Conservation (phyloP, 2,797 vertebrate species). For the Amphiprion clarkii region DNA sequence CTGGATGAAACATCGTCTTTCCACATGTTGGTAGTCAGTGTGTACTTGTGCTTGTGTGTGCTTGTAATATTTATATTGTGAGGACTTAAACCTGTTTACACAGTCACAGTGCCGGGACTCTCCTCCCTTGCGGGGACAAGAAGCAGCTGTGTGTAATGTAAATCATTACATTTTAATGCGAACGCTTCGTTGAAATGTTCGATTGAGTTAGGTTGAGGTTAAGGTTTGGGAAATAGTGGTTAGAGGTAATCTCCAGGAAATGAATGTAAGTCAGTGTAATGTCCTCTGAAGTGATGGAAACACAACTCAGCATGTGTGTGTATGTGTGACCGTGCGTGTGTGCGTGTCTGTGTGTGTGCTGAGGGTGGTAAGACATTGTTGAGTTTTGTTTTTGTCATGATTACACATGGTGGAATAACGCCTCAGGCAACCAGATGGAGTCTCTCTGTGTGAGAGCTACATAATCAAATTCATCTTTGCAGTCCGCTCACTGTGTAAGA, state of each 20-base stretch:
- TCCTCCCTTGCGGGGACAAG: too few relatives aligned
- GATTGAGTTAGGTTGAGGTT: background rate
- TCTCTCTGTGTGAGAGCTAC: slow-evolving; percentile 63
- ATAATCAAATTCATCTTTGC: slow-evolving; percentile 59
- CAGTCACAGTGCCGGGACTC: too few relatives aligned
- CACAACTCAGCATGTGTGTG: background rate
- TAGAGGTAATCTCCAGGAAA: background rate
- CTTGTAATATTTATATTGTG: slow-evolving; percentile 1
- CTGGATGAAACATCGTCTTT: slow-evolving; percentile 57
- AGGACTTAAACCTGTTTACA: background rate
- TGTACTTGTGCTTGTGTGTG: slow-evolving; percentile 8
- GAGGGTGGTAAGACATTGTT: slow-evolving; percentile 51
- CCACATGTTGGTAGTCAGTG: slow-evolving; percentile 25
- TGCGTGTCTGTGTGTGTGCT: slow-evolving; percentile 30
- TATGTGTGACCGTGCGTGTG: slow-evolving; percentile 6
- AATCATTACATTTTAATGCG: background rate
- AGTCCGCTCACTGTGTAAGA: slow-evolving; percentile 25
- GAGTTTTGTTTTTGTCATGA: slow-evolving; percentile 69
- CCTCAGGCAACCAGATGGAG: slow-evolving; percentile 76
- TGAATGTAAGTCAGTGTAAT: background rate
- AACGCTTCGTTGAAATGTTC: background rate
- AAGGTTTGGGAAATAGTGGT: background rate
- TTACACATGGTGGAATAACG: slow-evolving; percentile 78
- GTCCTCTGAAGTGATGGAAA: slow-evolving; percentile 16
- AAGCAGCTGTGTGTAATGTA: background rate